Conservation (phyloP, 2,888 invertebrate genomes). For the Brachypalpus laphriformis region DNA sequence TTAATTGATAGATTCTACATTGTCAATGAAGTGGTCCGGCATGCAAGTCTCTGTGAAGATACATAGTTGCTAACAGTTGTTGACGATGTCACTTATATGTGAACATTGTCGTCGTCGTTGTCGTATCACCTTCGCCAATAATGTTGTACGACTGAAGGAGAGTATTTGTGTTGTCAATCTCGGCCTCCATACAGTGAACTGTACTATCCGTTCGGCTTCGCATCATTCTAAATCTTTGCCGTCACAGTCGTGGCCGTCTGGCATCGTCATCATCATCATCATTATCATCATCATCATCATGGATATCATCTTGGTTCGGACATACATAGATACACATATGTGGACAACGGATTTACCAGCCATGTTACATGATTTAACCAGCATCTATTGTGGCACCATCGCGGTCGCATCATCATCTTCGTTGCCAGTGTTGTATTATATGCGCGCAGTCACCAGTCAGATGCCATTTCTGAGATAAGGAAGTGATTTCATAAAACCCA, state of each 20-base stretch:
- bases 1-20: conserved; percentile 62
- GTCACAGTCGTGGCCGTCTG: conserved; percentile 57
- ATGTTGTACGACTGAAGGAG: conserved; percentile 55
- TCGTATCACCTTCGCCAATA: conserved; percentile 65
- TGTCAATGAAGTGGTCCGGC: conserved; percentile 54
- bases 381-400: conserved; percentile 71
- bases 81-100: conserved; percentile 66
- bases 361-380: conserved; percentile 48
- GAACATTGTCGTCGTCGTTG: conserved; percentile 53
- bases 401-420: conserved; percentile 51
- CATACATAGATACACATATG: conserved; percentile 34
- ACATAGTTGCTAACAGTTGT: conserved; percentile 71
- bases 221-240: conserved; percentile 67
- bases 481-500: conserved; percentile 74
- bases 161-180: conserved; percentile 70
- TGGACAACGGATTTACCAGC: conserved; percentile 50
- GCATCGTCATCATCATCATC: conserved; percentile 47
- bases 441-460: conserved; percentile 58
- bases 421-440: conserved; percentile 31
- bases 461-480: conserved; percentile 73
- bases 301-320: conserved; percentile 16
- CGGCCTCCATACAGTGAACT: conserved; percentile 1
- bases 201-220: conserved; percentile 18
- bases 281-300: conserved; percentile 34
- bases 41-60: conserved; percentile 28